Evolutionary conservation across 2,797 vertebrate species (phyloP), one percentile per base, ranked within the genome.

Genomic region (Helicolenus hilgendorfi): DNA sequence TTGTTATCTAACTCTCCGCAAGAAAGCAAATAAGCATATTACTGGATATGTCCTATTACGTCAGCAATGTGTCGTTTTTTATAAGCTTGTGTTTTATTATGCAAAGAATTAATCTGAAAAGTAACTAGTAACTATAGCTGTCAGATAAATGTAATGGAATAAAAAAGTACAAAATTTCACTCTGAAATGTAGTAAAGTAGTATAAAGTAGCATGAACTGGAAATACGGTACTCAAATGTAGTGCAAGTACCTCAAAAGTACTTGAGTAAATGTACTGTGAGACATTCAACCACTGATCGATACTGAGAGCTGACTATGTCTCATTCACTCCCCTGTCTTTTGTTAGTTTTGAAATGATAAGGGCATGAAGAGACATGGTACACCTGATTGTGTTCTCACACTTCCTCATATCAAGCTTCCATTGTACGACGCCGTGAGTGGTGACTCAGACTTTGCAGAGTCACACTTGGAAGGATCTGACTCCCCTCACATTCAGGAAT

Each of bases 401-500:
- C 72, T 73, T 83, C 77, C 65, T 72, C 13, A 69, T 84, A 79
- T 49, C 45, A 36, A 1, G 11, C 72, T 36, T 58, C 68, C 53
- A 63, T 84, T 89, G 84, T 74, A 53, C 14, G 4, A 7, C 18
- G 0, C 20, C 27, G 45, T 68, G 49, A 49, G 65, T 58, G 31
- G 14, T 95, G 94, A 95, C 78, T 96, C 93, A 94, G 85, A 29
- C 59, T 79, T 84, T 92, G 95, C 93, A 81, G 77, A 89, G 94
- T 95, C 95, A 95, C 72, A 73, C 83, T 93, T 89, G 88, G 92
- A 92, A 94, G 85, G 76, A 62, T 83, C 89, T 82, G 82, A 86
- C 91, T 92, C 92, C 62, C 88, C 68, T 89, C 56, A 59, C 81
- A 83, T 96, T 96, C 94, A 96, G 97, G 97, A 97, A 96, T 97